These are phyloP conservation scores for Pituophis catenifer DNA, from an alignment of 2,113 vertebrate genomes.

Conservation along the genomic window DNA sequence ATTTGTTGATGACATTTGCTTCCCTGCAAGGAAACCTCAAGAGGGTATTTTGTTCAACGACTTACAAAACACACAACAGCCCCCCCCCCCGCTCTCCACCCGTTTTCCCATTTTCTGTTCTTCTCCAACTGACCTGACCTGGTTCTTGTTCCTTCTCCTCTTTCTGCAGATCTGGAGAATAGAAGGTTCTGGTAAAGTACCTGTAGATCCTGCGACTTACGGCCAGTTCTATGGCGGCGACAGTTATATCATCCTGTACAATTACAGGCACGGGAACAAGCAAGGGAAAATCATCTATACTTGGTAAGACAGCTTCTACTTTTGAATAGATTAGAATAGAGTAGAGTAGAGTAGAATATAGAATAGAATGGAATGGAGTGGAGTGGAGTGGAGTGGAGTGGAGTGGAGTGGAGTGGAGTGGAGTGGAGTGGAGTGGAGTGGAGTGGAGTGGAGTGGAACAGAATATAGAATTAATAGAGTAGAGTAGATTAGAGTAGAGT, in stretches of 20 bases:
- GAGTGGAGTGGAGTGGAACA: too few species aligned
- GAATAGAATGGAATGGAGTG: too few species aligned
- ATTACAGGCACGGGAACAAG: conserved; percentile 80
- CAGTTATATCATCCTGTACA: conserved; percentile 94
- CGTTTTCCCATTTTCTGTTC: background rate
- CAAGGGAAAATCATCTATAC: conserved; percentile 95
- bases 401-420: too few species aligned
- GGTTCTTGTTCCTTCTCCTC: background rate
- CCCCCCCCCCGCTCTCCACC: background rate
- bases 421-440: too few species aligned
- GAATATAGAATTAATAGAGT: too few species aligned
- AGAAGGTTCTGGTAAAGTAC: conserved; percentile 84
- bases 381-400: too few species aligned
- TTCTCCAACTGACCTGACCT: background rate
- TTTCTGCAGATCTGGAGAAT: conserved; percentile 89
- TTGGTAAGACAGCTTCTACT: conserved; percentile 75
- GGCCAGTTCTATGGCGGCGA: conserved; percentile 97
- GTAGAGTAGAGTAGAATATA: too few species aligned
- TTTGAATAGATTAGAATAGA: too few species aligned
- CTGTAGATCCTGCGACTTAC: conserved; percentile 74
- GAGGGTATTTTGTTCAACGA: background rate
- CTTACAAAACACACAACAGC: background rate
- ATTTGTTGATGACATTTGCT: background rate
- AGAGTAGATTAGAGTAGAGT: too few species aligned
- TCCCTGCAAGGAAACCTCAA: background rate